Evolutionary conservation across 1,140 invertebrate genomes (phyloP).

Genomic region (Ctenoplectra terminalis): DNA sequence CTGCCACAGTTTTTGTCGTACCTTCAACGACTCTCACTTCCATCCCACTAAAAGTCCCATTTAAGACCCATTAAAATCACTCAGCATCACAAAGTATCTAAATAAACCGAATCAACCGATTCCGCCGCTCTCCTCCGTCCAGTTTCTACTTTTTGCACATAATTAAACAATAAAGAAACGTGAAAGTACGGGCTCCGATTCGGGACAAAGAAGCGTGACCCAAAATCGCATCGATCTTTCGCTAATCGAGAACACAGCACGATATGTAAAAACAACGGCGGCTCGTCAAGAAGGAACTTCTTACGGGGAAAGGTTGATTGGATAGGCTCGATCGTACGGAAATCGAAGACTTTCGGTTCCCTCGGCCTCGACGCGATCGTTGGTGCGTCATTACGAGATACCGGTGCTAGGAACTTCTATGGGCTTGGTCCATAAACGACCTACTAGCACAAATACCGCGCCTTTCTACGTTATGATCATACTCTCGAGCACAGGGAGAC

Average conservation of each 20-base stretch:
- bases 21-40: background rate
- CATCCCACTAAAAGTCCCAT: no score
- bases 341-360: conserved; percentile 23
- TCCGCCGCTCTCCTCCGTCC: background rate
- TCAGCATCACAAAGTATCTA: background rate
- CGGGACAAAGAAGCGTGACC: background rate
- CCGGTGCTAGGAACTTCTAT: conserved; percentile 73
- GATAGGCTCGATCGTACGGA: background rate
- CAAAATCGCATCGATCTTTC: background rate
- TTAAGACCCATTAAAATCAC: background rate
- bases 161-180: conserved; percentile 1
- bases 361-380: conserved; percentile 6
- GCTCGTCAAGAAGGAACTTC: background rate
- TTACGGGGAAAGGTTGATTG: background rate
- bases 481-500: conserved; percentile 26
- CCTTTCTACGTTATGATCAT: conserved; percentile 75
- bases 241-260: background rate
- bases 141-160: background rate
- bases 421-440: conserved; percentile 80
- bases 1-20: no score
- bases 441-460: conserved; percentile 79
- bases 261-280: no score
- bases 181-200: background rate
- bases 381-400: conserved; percentile 47
- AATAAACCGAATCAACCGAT: background rate